Base-by-base conservation (phyloP, 2,797 vertebrate genomes). In the Pseudochaenichthys georgianus region DNA sequence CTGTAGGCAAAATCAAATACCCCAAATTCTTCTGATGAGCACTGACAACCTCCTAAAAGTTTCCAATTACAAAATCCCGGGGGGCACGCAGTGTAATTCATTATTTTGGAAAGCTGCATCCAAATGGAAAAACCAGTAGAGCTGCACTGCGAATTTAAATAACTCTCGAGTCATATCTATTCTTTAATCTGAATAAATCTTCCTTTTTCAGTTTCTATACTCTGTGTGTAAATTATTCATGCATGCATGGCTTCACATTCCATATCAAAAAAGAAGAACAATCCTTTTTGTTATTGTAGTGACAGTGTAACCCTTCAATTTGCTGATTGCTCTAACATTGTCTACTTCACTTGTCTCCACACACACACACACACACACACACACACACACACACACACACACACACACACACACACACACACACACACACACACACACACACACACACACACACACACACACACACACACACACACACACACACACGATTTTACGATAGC, bases 51-150 rank as follows among this genome's bases (percentile, higher is more conserved):
- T 67, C 75, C 68, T 2, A 69, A 80, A 83, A 69, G 79, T 76
- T 89, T 82, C 75, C 82, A 88, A 88, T 84, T 64, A 83, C 76
- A 81, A 71, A 77, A 71, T 60, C 71, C 81, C 65, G 68, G 53
- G 62, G 65, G 75, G 43, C 62, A 80, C 64, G 75, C 50, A 62
- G 64, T 21, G 43, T 38, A 63, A 75, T 80, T 89, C 64, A 86
- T 87, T 88, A 84, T 75, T 84, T 78, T 76, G 53, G 74, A 67
- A 38, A 28, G 46, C 64, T 75, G 53, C 69, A 73, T 67, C 47
- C 38, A 72, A 47, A 69, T 74, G 3, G 13, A 71, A 82, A 55
- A 77, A 47, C 15, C 78, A 84, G 63, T 54, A 54, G 64, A 85
- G 74, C 82, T 51, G 73, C 50, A 55, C 48, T 43, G 74, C 47